Evolutionary conservation across 2,888 invertebrate species (phyloP).

Genomic region (Drosophila diplacantha): DNA sequence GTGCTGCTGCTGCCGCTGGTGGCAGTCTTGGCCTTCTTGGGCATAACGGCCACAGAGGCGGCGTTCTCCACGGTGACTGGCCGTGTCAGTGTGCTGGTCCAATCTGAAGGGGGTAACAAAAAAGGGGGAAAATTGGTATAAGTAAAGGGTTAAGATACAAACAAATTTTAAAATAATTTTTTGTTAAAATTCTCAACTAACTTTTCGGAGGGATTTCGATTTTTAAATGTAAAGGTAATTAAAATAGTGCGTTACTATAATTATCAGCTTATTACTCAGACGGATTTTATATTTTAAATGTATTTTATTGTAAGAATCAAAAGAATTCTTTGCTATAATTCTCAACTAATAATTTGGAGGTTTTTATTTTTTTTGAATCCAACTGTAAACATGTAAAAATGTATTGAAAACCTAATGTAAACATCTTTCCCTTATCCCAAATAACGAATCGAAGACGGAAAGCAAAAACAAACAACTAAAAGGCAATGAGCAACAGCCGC

Average conservation of each 20-base stretch:
- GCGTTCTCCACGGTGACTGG: slow-evolving; percentile 42
- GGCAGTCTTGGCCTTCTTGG: slow-evolving; percentile 50
- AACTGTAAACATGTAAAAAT: slow-evolving; percentile 1
- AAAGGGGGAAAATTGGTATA: background rate
- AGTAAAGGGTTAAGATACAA: background rate
- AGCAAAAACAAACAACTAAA: slow-evolving; percentile 31
- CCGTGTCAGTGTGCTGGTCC: slow-evolving; percentile 70
- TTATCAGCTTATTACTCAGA: too few species aligned
- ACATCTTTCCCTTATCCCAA: slow-evolving; percentile 1
- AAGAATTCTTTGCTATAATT: too few species aligned
- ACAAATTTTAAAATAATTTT: background rate
- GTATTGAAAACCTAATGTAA: background rate
- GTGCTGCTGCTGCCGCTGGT: slow-evolving; percentile 15
- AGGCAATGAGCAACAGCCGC: slow-evolving; percentile 46
- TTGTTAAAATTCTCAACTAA: background rate
- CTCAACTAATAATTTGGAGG: too few species aligned
- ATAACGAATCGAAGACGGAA: slow-evolving; percentile 17
- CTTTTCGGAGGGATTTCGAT: too few species aligned
- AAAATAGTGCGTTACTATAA: too few species aligned
- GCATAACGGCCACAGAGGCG: slow-evolving; percentile 27
- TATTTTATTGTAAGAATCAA: too few species aligned
- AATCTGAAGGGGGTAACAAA: slow-evolving; percentile 55
- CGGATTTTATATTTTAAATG: too few species aligned
- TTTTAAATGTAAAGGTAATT: too few species aligned
- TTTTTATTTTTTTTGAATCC: too few species aligned